Base-by-base conservation (phyloP, 2,888 invertebrate genomes). In the Drosophila borborema region DNA sequence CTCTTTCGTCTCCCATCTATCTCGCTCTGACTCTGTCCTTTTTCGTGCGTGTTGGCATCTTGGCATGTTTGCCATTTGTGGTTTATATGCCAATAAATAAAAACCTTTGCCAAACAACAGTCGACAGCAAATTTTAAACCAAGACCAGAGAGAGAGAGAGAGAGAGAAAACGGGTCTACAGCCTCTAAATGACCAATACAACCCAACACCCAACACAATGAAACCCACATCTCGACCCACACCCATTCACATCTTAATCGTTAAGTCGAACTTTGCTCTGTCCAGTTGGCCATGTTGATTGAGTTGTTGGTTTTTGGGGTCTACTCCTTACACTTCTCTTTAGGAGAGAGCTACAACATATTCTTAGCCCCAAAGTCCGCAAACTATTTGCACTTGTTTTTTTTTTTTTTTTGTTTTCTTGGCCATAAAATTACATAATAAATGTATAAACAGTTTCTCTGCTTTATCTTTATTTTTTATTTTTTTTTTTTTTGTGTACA, bases 371-470 rank as follows among this genome's bases (percentile, higher is more conserved):
- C 43, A 65, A 63, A 63, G 82, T 82, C 76, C 63, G 66, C 74
- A 86, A 86, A 86, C 86, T 84, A 83, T 84, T 84, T 86, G 81
- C 83, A 83, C 83, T 84, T 84, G 83, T 86, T 83, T 83, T 83
- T 72, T 28, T 28, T 28, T 28, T 5, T 28, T 28, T 28, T 28
- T 3, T n/a, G 20, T 20, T 20, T 28, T 28, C 3, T 83, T 72
- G 86, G 72, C 77, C 55, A 83, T 86, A 79, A 84, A 82, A 86
- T 74, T 83, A 77, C 80, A 84, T 86, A 86, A 86, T 84, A 86
- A 77, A 86, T 84, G 77, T 73, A 69, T 65, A 70, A 63, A 66
- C 72, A 71, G 74, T 73, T 65, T 38, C 41, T 46, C 64, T 66
- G 43, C 55, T n/a, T 23, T 8, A 45, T 20, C 45, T n/a, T 28